Base-by-base conservation (phyloP, 2,797 vertebrate species). In the Otus scops region DNA sequence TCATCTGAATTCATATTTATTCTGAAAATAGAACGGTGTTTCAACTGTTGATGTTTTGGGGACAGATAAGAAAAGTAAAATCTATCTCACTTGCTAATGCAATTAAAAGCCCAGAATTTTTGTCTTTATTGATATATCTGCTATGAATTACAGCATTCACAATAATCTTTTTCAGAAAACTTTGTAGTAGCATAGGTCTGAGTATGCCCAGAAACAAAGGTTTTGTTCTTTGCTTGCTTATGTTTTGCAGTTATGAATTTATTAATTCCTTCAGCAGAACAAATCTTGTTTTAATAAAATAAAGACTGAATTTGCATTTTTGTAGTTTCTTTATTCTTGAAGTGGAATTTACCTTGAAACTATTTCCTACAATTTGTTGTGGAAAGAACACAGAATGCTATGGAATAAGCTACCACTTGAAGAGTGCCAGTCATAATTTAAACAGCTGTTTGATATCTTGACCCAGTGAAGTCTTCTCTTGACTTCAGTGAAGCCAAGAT, bases 201-300 rank as follows among this genome's bases (percentile, higher is more conserved):
- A 96, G 87, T 74, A 80, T 92, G 85, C 88, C 64, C 85, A 85
- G 86, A 96, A 95, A 51, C 41, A 87, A 73, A 88, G 65, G 54
- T 92, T 95, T 93, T 88, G n/a, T 92, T 96, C 50, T 34, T 95
- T 88, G 64, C 60, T 84, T 86, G 48, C 50, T 94, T 91, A 32
- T 84, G 50, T 88, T 92, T 94, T 93, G 43, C 70, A 68, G 50
- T 69, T 94, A 75, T 0, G 32, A 78, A 74, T 90, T 78, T 18
- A 65, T 83, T 95, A 23, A 56, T 92, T 95, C 86, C 47, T 95
- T 96, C 79, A 89, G 70, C 57, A 88, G 84, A 95, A 84, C 50
- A 85, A 36, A 79, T 41, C 41, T 85, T 94, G 34, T 91, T 93
- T 88, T 89, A 92, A 95, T 96, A 96, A 96, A 97, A 90, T 76